These are phyloP conservation scores for Streptopelia turtur DNA, from an alignment of 2,797 vertebrate genomes.

Conservation along the genomic window DNA sequence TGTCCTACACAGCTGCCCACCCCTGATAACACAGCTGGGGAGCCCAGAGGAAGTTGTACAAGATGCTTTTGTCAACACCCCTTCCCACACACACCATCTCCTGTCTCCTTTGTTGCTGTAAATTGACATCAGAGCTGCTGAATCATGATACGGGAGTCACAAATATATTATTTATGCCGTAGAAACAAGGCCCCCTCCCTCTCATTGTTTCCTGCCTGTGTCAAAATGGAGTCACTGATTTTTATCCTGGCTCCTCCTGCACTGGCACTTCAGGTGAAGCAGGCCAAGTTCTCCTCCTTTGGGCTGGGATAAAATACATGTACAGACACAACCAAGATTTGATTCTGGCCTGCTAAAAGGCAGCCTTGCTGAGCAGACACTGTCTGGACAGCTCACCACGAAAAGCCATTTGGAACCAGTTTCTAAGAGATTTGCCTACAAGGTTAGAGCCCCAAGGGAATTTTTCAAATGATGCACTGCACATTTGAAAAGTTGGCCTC, in stretches of 20 bases:
- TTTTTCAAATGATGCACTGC: not conserved
- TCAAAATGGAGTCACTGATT: slow-evolving; percentile 58
- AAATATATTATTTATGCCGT: slow-evolving; percentile 56
- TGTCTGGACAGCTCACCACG: not conserved
- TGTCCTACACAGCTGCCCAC: slow-evolving; percentile 46
- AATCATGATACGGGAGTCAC: slow-evolving; percentile 56
- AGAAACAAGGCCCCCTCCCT: slow-evolving; percentile 27
- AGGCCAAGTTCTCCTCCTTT: not conserved
- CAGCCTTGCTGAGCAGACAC: not conserved
- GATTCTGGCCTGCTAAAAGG: not conserved
- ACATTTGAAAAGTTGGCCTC: not conserved
- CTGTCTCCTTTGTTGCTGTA: slow-evolving; percentile 63
- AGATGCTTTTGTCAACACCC: slow-evolving; percentile 67
- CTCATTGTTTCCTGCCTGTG: slow-evolving; percentile 48
- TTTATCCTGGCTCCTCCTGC: not conserved
- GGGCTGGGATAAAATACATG: not conserved
- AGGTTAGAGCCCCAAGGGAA: not conserved
- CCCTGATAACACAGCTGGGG: slow-evolving; percentile 63
- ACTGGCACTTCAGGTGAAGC: not conserved
- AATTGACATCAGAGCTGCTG: slow-evolving; percentile 71
- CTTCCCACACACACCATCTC: slow-evolving; percentile 63
- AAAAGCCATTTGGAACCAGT: not conserved
- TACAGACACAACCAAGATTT: not conserved
- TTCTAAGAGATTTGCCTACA: slow-evolving; percentile 9
- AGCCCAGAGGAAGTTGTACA: slow-evolving; percentile 74